Evolutionary conservation across 2,888 invertebrate genomes (phyloP), one percentile per base, ranked within the genome.

Genomic region (Pseudoips prasinana): DNA sequence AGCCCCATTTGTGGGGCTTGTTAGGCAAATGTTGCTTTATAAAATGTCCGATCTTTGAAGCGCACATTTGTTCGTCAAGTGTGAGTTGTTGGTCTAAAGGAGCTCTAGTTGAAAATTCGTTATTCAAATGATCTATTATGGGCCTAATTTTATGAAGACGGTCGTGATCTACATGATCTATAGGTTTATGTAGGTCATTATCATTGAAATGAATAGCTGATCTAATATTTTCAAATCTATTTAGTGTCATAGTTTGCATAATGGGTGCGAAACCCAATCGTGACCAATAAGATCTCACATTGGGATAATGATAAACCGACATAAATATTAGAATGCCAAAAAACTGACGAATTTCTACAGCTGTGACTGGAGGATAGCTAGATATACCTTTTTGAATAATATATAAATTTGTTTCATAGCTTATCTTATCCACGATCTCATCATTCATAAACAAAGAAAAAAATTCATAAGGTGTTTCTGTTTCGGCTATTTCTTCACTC

Each of bases 41-140:
- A 39, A 42, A 56, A 43, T 63, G 58, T 36, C 47, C 39, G 41
- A 58, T 45, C 55, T 63, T 66, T 20, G 56, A 61, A 17, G 62
- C 48, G 47, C 61, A 66, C 61, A 66, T 63, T 40, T 66, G 60
- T 33, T 63, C 58, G 32, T 66, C 60, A 28, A 64, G 42, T 29
- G 55, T 57, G 25, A 64, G 49, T 25, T 58, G 44, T 49, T 64
- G 59, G 24, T 61, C 58, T 39, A 63, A 34, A 26, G 61, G 58
- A 7, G 20, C 20, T 35, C 62, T 52, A 33, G 43, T 51, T 5
- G 40, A 42, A 52, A 50, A 50, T 23, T 30, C 20, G 31, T 14
- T 8, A 28, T 46, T 48, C 23, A 44, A 29, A 7, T 40, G n/a
- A n/a, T n/a, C n/a, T n/a, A n/a, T n/a, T n/a, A n/a, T n/a, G n/a